These are phyloP conservation scores for Leucophenga varia DNA, from an alignment of 1,140 invertebrate genomes.

Conservation along the genomic window DNA sequence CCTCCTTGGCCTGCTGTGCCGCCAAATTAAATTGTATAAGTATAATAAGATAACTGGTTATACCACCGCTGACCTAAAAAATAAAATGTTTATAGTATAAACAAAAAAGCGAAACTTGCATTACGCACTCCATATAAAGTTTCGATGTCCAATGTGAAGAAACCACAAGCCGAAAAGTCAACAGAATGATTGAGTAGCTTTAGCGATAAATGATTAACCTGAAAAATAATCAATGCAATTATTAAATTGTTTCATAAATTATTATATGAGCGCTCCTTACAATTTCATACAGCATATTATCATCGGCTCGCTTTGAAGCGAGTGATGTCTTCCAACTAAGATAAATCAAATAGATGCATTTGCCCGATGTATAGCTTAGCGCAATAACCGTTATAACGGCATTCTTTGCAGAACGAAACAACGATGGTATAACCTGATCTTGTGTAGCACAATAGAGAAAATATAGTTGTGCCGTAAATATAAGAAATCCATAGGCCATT, in stretches of 20 bases:
- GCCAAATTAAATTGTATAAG: conserved; percentile 55
- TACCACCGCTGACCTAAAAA: conserved; percentile 53
- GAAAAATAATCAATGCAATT: too few relatives aligned
- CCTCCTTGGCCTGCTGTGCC: conserved; percentile 51
- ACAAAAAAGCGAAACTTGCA: too few relatives aligned
- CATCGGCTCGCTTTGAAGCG: conserved; percentile 49
- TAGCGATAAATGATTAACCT: conserved; percentile 48
- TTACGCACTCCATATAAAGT: conserved; percentile 52
- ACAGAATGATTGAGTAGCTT: conserved; percentile 53
- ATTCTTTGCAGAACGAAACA: conserved; percentile 51
- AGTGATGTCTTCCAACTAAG: conserved; percentile 53
- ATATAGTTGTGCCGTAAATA: conserved; percentile 54
- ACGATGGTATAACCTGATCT: conserved; percentile 39
- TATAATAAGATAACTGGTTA: conserved; percentile 54
- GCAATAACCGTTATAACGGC: conserved; percentile 41
- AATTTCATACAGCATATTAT: conserved; percentile 52
- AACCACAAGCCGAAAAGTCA: conserved; percentile 54
- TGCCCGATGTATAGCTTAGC: conserved; percentile 46
- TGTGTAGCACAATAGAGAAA: conserved; percentile 51
- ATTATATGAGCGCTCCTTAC: too few relatives aligned
- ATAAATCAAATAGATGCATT: conserved; percentile 53
- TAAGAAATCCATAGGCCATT: conserved; percentile 55
- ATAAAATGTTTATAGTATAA: too few relatives aligned
- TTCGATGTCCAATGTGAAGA: conserved; percentile 55
- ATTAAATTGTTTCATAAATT: too few relatives aligned